Percentiles rank a stretch among this genome's conserved stretches.
phyloP scores from a whole-genome alignment of 2,113 vertebrate genomes.

The Podarcis muralis region DNA sequence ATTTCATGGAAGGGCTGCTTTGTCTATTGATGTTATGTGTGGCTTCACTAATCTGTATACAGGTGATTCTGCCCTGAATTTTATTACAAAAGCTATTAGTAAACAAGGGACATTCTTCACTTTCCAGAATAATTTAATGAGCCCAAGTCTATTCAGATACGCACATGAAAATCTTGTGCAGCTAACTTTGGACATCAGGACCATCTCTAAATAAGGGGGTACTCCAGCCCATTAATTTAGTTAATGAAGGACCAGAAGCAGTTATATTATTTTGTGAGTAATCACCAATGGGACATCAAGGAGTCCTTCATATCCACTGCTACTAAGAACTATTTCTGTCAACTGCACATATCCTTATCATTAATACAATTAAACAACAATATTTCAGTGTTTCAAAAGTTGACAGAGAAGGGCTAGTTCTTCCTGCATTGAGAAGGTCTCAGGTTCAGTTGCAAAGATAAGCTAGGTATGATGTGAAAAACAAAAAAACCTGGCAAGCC shows the following conservation, averaged over 20 bases:
- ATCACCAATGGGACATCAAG: not conserved
- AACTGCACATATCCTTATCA: not conserved
- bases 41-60: conserved; percentile 55
- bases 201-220: not conserved
- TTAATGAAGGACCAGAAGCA: conserved; percentile 1
- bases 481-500: too few species aligned
- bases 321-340: not conserved
- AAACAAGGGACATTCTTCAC: conserved; percentile 51
- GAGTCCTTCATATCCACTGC: not conserved
- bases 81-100: conserved; percentile 69
- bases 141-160: not conserved
- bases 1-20: conserved; percentile 39
- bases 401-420: not conserved
- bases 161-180: conserved; percentile 16
- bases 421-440: too few species aligned
- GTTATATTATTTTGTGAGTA: conserved; percentile 35
- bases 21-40: conserved; percentile 54
- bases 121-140: conserved; percentile 44
- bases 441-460: too few species aligned
- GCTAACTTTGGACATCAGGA: not conserved
- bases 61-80: conserved; percentile 56
- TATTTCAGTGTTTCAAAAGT: not conserved
- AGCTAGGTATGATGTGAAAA: too few species aligned
- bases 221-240: not conserved
- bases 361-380: too few species aligned